Evolutionary conservation across 2,797 vertebrate species (phyloP).

Genomic region (Geotrypetes seraphini): DNA sequence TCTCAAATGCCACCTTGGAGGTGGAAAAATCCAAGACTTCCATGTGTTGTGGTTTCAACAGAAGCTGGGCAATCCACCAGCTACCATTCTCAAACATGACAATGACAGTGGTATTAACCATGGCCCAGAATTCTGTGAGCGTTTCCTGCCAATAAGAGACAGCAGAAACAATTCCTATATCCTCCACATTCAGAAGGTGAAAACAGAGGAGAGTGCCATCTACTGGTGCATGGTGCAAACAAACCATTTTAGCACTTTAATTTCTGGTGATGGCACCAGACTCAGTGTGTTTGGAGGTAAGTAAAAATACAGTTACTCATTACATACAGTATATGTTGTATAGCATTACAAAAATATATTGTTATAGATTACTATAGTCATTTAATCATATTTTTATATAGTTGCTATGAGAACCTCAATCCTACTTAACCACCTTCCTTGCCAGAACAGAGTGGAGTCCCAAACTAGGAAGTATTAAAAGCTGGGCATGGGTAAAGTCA

Average conservation of each 20-base stretch:
- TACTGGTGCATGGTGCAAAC: neutral
- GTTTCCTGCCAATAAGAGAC: neutral
- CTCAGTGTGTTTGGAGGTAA: neutral
- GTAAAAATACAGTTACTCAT: no score
- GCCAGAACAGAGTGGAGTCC: no score
- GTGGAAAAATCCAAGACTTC: neutral
- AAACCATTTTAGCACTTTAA: neutral
- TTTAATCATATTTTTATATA: no score
- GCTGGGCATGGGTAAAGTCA: no score
- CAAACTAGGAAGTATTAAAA: no score
- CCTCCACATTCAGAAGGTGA: neutral
- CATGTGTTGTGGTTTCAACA: neutral
- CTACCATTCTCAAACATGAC: neutral
- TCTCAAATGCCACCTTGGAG: neutral
- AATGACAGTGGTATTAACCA: fast-evolving
- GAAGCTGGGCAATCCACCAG: neutral
- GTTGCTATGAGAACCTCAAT: no score
- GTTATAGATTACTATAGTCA: no score
- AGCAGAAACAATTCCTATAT: neutral
- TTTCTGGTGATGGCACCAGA: neutral
- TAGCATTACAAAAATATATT: no score
- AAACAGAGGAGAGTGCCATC: neutral
- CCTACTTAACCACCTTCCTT: no score
- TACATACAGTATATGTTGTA: no score
- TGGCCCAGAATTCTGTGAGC: neutral